Base-by-base conservation (phyloP, 2,888 invertebrate species). In the Hirtodrosophila confusa region DNA sequence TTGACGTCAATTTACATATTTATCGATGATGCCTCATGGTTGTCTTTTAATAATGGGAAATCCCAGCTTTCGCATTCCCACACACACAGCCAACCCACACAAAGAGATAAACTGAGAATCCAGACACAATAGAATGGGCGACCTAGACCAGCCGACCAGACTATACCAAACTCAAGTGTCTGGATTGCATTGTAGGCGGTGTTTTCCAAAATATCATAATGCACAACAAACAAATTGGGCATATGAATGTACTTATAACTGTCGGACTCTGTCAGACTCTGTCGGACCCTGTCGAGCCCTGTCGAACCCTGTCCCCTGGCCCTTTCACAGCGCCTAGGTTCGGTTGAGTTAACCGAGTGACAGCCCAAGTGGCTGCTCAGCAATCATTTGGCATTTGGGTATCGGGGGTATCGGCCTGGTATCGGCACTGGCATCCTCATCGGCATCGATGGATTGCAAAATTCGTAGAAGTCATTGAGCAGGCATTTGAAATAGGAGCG, bases 391-490 rank as follows among this genome's bases (percentile, higher is more conserved):
- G 17, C 17, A 17, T 17, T 17, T 17, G 17, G 17, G 17, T 17
- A 17, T 17, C 17, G 17, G 17, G 17, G 35, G 62, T 9, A 35
- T 24, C 24, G 27, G 8, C 4, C 31, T 31, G 31, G 9, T 3
- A 51, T 41, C 11, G 39, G 3, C 47, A 57, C 29, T 41, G 44
- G 8, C 47, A 49, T 44, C 45, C 24, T 4, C 35, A 62, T 73
- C 73, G 53, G 51, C 61, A 66, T 69, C 70, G 78, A 67, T 80
- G 64, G 74, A 48, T 72, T 73, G 80, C 86, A 57, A 76, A 83
- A 86, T 82, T 82, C 82, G 85, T 80, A 72, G 82, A 82, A 82
- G 45, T 75, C 82, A 80, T 82, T 87, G 85, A 73, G 61, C 49
- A 67, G 69, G 68, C 76, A 74, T 76, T 77, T 86, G 87, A 86